Conservation (phyloP, 1,140 invertebrate genomes). For the Drosophila miranda region DNA sequence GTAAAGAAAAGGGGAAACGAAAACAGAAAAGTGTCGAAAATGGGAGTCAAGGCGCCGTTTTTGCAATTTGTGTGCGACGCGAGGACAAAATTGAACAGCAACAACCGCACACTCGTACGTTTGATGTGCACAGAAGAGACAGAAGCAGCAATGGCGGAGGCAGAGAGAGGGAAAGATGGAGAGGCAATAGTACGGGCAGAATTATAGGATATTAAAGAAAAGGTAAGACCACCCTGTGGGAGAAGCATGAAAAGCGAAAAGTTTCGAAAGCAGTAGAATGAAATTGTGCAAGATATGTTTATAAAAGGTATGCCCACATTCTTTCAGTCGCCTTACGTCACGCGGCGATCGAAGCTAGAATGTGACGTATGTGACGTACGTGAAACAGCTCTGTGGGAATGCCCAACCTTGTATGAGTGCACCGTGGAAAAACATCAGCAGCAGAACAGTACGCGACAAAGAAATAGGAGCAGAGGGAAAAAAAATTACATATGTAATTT, state of each 20-base stretch:
- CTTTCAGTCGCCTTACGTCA: too few species aligned
- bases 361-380: too few species aligned
- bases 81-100: constrained; percentile 55
- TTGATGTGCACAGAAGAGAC: too few species aligned
- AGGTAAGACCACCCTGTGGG: constrained; percentile 7
- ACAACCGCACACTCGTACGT: constrained; percentile 8
- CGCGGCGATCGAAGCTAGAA: too few species aligned
- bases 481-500: too few species aligned
- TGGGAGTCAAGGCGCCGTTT: constrained; percentile 64
- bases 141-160: constrained; percentile 10
- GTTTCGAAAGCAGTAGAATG: too few species aligned
- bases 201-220: neutral
- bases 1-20: constrained; percentile 12
- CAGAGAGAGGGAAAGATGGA: constrained; percentile 4
- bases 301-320: too few species aligned
- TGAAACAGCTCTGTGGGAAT: too few species aligned
- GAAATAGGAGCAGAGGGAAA: neutral
- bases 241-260: neutral
- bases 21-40: constrained; percentile 53
- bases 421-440: too few species aligned
- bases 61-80: constrained; percentile 71
- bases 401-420: too few species aligned
- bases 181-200: neutral
- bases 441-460: neutral
- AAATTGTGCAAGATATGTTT: too few species aligned